Percentiles rank a stretch among this genome's conserved stretches.
Conservation (phyloP, 1,140 invertebrate genomes). For the Drosophila biarmipes region DNA sequence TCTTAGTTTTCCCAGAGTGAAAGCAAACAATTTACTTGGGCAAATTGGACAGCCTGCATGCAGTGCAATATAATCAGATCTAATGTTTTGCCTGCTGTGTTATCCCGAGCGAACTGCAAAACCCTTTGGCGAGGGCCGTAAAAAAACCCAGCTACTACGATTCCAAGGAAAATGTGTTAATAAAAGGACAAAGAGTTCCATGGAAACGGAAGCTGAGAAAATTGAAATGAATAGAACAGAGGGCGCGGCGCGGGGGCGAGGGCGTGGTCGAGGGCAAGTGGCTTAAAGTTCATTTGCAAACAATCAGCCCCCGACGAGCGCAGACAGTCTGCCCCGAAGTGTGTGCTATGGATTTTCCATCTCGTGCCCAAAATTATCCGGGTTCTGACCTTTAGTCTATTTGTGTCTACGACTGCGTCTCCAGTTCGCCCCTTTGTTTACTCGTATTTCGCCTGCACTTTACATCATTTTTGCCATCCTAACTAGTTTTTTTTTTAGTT, state of each 20-base stretch:
- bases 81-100: constrained; percentile 35
- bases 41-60: constrained; percentile 37
- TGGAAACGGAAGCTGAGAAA: constrained; percentile 36
- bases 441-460: constrained; percentile 14
- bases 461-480: constrained; percentile 12
- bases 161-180: constrained; percentile 58
- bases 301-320: constrained; percentile 35
- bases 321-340: constrained; percentile 44
- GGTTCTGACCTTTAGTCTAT: constrained; percentile 38
- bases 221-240: constrained; percentile 51
- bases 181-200: constrained; percentile 60
- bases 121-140: constrained; percentile 34
- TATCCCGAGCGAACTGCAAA: no score
- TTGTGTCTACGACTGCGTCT: constrained; percentile 35
- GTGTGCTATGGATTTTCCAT: constrained; percentile 39
- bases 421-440: constrained; percentile 11
- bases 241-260: background rate
- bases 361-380: constrained; percentile 23
- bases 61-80: constrained; percentile 47
- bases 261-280: constrained; percentile 15
- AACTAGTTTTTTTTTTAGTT: background rate
- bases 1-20: background rate
- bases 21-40: constrained; percentile 27
- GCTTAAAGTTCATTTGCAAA: constrained; percentile 51
- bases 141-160: constrained; percentile 25